Conservation (phyloP, 35 echinoderm and acorn worm species). For the Nesometra sesokonis region DNA sequence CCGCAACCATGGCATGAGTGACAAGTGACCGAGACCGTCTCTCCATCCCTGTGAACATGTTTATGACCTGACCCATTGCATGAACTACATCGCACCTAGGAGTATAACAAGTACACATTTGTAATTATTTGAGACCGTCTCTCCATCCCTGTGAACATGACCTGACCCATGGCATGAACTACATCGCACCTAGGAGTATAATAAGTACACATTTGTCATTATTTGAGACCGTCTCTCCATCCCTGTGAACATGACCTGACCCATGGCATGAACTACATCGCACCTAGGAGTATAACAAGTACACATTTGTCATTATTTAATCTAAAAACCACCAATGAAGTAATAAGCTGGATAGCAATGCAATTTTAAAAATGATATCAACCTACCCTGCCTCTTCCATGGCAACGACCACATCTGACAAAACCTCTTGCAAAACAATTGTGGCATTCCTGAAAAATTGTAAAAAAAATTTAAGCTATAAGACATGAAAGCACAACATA, state of each 20-base stretch:
- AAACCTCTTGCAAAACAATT: conserved; percentile 45
- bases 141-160: conserved; percentile 3
- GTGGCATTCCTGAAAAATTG: conserved; percentile 41
- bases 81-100: conserved; percentile 51
- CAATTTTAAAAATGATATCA: not conserved
- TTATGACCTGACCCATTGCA: conserved; percentile 41
- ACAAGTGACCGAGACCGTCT: conserved; percentile 7
- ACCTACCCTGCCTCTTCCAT: conserved; percentile 61
- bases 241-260: conserved; percentile 12
- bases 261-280: conserved; percentile 52
- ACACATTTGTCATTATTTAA: not conserved
- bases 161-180: conserved; percentile 43
- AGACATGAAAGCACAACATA: not conserved
- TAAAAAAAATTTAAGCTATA: not conserved
- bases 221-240: conserved; percentile 3
- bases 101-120: not conserved
- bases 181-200: conserved; percentile 47
- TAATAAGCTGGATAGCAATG: not conserved
- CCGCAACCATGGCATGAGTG: conserved; percentile 38
- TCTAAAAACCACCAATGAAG: not conserved
- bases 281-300: conserved; percentile 17
- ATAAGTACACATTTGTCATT: not conserved
- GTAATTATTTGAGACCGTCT: not conserved
- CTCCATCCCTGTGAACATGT: conserved; percentile 10
- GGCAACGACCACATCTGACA: conserved; percentile 50